Evolutionary conservation across 2,113 vertebrate genomes (phyloP).

Genomic region (Sinocyclocheilus anshuiensis): DNA sequence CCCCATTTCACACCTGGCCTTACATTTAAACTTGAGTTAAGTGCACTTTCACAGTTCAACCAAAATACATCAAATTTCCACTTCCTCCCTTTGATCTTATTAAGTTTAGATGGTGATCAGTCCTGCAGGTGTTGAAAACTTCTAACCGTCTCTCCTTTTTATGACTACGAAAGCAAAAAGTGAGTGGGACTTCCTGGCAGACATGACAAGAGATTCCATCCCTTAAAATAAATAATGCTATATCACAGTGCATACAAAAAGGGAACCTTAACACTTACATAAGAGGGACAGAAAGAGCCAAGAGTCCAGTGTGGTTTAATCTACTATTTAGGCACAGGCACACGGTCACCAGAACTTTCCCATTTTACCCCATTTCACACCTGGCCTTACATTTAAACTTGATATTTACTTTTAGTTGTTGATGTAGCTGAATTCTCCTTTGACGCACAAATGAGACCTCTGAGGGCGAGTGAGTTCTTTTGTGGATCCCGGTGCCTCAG

Average conservation of each 20-base stretch:
- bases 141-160: slow-evolving; percentile 53
- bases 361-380: slow-evolving; percentile 52
- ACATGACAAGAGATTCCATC: slow-evolving; percentile 86
- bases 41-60: slow-evolving; percentile 74
- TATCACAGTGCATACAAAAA: slow-evolving; percentile 90
- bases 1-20: slow-evolving; percentile 49
- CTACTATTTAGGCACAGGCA: slow-evolving; percentile 55
- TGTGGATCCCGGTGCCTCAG: slow-evolving; percentile 71
- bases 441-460: slow-evolving; percentile 40
- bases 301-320: slow-evolving; percentile 58
- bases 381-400: slow-evolving; percentile 55
- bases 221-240: slow-evolving; percentile 90
- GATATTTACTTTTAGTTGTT: slow-evolving; percentile 49
- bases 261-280: slow-evolving; percentile 85
- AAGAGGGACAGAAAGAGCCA: slow-evolving; percentile 69
- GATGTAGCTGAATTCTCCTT: slow-evolving; percentile 39
- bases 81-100: slow-evolving; percentile 72
- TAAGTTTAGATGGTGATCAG: slow-evolving; percentile 61
- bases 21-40: slow-evolving; percentile 58
- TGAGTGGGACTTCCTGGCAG: slow-evolving; percentile 81
- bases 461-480: slow-evolving; percentile 37
- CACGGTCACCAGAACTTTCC: slow-evolving; percentile 55
- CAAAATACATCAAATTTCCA: slow-evolving; percentile 48
- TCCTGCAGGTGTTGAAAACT: slow-evolving; percentile 75
- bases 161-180: slow-evolving; percentile 61